Percentiles rank a stretch among this genome's conserved stretches.
Evolutionary conservation across 2,113 vertebrate genomes (phyloP).

Genomic region (Porphyrio hochstetteri): DNA sequence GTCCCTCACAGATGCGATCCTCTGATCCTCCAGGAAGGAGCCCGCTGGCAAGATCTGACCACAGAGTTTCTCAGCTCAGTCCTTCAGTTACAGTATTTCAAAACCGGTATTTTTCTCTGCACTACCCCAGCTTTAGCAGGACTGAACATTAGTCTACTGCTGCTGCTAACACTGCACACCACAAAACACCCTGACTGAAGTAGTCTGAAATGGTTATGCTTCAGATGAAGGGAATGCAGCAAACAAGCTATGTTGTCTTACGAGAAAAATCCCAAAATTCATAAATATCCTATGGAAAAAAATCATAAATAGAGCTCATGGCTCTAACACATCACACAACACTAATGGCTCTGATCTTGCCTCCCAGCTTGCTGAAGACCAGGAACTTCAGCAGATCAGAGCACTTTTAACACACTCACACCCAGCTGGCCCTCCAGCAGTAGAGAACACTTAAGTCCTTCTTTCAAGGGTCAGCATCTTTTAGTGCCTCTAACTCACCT

Average conservation of each 20-base stretch:
- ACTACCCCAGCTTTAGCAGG: not conserved
- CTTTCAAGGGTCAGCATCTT: not conserved
- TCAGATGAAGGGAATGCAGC: not conserved
- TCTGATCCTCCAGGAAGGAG: not conserved
- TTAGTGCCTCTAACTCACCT: not conserved
- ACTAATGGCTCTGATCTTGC: too few relatives aligned
- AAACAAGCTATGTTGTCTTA: not conserved
- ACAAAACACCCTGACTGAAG: not conserved
- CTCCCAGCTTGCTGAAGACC: too few relatives aligned
- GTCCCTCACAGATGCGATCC: not conserved
- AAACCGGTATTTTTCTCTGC: not conserved
- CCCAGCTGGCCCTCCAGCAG: not conserved
- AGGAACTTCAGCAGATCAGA: not conserved
- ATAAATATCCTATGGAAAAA: too few relatives aligned
- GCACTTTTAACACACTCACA: not conserved
- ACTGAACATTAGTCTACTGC: not conserved
- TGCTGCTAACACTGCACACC: accelerated
- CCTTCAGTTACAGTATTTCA: not conserved
- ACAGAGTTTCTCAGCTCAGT: not conserved
- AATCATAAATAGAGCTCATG: too few relatives aligned
- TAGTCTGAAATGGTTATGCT: not conserved
- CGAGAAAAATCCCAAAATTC: not conserved
- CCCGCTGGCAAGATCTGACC: not conserved
- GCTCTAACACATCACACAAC: not conserved
- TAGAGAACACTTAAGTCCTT: not conserved